Conservation (phyloP, 2,888 invertebrate species). For the Acanthacorydalis orientalis region DNA sequence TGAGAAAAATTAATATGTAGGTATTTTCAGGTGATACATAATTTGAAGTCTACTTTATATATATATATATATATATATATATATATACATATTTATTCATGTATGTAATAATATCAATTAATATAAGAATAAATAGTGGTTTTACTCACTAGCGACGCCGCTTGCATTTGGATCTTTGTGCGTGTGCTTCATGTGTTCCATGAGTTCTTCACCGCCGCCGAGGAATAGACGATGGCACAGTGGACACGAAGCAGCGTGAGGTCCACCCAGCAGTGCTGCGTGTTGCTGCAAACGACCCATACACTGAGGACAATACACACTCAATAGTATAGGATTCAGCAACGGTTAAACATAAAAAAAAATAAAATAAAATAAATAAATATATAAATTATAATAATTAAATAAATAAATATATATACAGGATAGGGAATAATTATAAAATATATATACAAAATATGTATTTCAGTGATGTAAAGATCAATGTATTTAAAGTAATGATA, state of each 20-base stretch:
- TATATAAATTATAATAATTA: too few relatives aligned
- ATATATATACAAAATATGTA: too few relatives aligned
- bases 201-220: constrained; percentile 80
- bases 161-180: constrained; percentile 86
- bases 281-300: constrained; percentile 93
- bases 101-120: too few relatives aligned
- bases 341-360: not conserved
- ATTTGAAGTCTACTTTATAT: not conserved
- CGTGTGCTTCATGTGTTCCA: constrained; percentile 92
- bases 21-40: not conserved
- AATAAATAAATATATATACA: too few relatives aligned
- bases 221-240: constrained; percentile 90
- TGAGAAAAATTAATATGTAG: too few relatives aligned
- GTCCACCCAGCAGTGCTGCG: constrained; percentile 82
- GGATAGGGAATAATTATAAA: too few relatives aligned
- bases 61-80: not conserved
- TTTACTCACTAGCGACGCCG: constrained; percentile 73
- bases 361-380: too few relatives aligned
- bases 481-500: too few relatives aligned
- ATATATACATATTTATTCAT: not conserved
- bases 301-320: constrained; percentile 63
- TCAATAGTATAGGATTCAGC: not conserved
- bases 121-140: not conserved
- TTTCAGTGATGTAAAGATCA: too few relatives aligned
- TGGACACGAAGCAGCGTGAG: constrained; percentile 81